Base-by-base conservation (phyloP, 2,888 invertebrate species). In the Eupithecia tripunctaria region DNA sequence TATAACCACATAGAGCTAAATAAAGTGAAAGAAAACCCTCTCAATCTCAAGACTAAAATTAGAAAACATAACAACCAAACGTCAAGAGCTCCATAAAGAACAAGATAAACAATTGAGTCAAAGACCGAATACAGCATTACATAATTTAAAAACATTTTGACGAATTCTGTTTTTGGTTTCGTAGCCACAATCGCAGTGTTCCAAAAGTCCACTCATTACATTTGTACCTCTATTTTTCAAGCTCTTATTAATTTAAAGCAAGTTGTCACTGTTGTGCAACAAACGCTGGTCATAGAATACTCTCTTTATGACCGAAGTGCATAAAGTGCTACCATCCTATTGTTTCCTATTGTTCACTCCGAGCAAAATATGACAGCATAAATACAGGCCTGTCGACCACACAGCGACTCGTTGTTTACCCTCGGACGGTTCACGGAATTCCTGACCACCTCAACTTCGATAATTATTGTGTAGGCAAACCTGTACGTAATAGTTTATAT, bases 121-220 rank as follows among this genome's bases (percentile, higher is more conserved):
- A 1, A 8, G 18, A 21, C 47, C 1, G 8, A 47, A 0, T 1
- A 10, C 15, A 5, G 43, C 18, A 10, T 2, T 47, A 21, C 15
- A 51, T n/a, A 51, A 21, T 21, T n/a, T 21, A 10, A 51, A 51
- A 51, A 51, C n/a, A 21, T 51, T 15, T 27, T 59, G 15, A 25
- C 27, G 10, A 14, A 4, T n/a, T 21, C 14, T 38, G 38, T 12
- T 68, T 76, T n/a, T 25, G 38, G n/a, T 76, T 71, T 71, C 8
- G n/a, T 83, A 77, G 82, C 82, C 80, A 70, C 78, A 51, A 8
- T 47, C 68, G 59, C 76, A 80, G 82, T 81, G 79, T 80, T 81
- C 78, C 80, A 80, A 76, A 79, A 82, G 83, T 77, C 76, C 80
- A 79, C 80, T 87, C 81, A 83, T 83, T 84, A 85, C 80, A 73